A percentile compares a stretch with the other conserved stretches of the same genome.
Evolutionary conservation across 92 coral and sea anemone species (phyloP).

Genomic region (Parazoanthus atlanticus): DNA sequence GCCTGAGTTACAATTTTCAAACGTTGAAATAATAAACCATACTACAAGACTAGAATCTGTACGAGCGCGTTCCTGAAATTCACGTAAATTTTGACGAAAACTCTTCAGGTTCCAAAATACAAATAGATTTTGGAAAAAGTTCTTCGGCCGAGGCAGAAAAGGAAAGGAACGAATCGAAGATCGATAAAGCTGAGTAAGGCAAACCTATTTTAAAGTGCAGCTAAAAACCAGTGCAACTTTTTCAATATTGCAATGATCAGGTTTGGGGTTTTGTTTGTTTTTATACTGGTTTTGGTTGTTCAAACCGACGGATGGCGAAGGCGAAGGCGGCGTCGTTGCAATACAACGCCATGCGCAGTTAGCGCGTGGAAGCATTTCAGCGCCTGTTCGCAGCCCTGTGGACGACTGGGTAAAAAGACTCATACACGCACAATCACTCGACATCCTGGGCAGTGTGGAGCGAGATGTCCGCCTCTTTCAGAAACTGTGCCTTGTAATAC

Average conservation of each 20-base stretch:
- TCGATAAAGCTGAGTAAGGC: neutral
- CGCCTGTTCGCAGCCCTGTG: slow-evolving; percentile 38
- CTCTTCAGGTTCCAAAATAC: neutral
- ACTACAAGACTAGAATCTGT: neutral
- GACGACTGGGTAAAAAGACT: slow-evolving; percentile 11
- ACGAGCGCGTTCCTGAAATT: neutral
- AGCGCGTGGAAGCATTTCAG: slow-evolving; percentile 2
- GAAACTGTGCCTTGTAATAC: slow-evolving; percentile 4
- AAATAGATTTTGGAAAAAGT: neutral
- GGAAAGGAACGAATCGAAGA: neutral
- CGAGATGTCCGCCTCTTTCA: neutral
- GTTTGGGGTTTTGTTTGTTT: neutral
- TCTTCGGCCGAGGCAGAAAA: neutral
- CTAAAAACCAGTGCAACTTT: neutral
- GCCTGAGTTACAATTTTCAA: neutral
- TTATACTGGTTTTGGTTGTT: slow-evolving; percentile 3
- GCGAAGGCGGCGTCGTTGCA: slow-evolving; percentile 40
- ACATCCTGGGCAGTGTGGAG: slow-evolving; percentile 22
- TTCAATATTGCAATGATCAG: neutral
- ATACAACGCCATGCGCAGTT: slow-evolving; percentile 26
- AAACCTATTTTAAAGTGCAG: neutral
- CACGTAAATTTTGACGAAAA: neutral
- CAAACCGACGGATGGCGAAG: slow-evolving; percentile 53
- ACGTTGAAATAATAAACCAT: neutral
- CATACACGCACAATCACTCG: slow-evolving; percentile 32